Percentiles rank a stretch among this genome's conserved stretches.
Evolutionary conservation across 1,140 invertebrate genomes (phyloP).

Genomic region (Pseudachorutes palmiensis): DNA sequence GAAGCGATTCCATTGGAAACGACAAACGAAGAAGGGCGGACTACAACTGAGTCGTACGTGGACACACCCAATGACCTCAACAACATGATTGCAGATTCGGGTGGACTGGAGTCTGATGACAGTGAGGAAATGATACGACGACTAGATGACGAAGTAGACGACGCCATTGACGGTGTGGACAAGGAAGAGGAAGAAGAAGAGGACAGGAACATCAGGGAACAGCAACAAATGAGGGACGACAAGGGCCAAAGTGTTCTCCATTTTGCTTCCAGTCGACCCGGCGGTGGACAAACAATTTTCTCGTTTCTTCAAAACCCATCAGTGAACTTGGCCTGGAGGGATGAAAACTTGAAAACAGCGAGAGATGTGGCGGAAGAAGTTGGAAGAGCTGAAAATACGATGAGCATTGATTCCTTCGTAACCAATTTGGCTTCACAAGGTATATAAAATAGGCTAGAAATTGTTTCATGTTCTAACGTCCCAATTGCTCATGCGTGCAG

Average conservation of each 20-base stretch:
- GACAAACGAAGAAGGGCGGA: conserved; percentile 5
- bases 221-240: conserved; percentile 56
- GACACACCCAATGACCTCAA: too few relatives aligned
- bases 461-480: background rate
- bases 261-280: conserved; percentile 65
- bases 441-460: conserved; percentile 15
- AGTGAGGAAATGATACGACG: conserved; percentile 16
- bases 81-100: background rate
- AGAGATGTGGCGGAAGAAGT: conserved; percentile 73
- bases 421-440: conserved; percentile 53
- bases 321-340: conserved; percentile 48
- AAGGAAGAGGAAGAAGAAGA: conserved; percentile 31
- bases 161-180: conserved; percentile 23
- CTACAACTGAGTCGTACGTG: too few relatives aligned
- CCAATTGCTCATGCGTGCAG: conserved; percentile 45
- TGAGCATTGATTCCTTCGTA: conserved; percentile 71
- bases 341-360: conserved; percentile 73
- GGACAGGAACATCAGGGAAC: background rate
- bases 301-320: conserved; percentile 20
- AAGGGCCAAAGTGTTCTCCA: conserved; percentile 82
- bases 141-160: conserved; percentile 29
- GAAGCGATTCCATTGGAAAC: too few relatives aligned
- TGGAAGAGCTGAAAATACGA: conserved; percentile 66
- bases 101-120: background rate
- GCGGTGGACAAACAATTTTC: conserved; percentile 29